A percentile compares a stretch with the other conserved stretches of the same genome.
Conservation (phyloP, 2,113 vertebrate species). For the Embiotoca jacksoni region DNA sequence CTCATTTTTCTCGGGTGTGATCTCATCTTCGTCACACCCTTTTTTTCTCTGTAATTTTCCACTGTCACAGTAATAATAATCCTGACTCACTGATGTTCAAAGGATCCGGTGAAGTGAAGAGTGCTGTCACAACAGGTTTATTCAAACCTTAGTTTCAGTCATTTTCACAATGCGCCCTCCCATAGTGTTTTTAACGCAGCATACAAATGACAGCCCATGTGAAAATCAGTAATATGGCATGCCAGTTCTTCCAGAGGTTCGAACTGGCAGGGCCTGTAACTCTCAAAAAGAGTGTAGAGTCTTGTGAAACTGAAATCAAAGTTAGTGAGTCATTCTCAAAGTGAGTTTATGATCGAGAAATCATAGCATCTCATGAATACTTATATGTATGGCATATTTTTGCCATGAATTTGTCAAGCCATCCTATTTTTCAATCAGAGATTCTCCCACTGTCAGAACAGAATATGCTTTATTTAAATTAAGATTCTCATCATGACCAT, state of each 20-base stretch:
- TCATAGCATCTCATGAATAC: not conserved
- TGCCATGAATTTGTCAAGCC: not conserved
- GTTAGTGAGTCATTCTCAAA: not conserved
- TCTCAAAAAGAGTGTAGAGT: not conserved
- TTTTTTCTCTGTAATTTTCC: slow-evolving; percentile 44
- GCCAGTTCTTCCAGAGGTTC: not conserved
- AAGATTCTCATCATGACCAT: too few relatives aligned
- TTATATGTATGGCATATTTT: not conserved
- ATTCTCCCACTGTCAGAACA: not conserved
- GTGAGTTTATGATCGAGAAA: too few relatives aligned
- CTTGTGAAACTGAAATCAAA: not conserved
- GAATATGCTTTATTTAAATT: not conserved
- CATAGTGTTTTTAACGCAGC: too few relatives aligned
- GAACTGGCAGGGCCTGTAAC: not conserved
- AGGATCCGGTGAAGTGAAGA: not conserved
- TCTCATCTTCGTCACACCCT: slow-evolving; percentile 27
- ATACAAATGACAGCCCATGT: too few relatives aligned
- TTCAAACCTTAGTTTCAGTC: not conserved
- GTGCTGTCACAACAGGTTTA: not conserved
- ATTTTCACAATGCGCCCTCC: too few relatives aligned
- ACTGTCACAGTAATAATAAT: slow-evolving; percentile 25
- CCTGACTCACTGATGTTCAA: not conserved
- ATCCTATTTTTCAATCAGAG: not conserved
- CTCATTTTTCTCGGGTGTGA: slow-evolving; percentile 13
- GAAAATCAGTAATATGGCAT: not conserved